These are phyloP conservation scores for Sorex fumeus DNA, from an alignment of 2,113 vertebrate genomes.

Conservation along the genomic window DNA sequence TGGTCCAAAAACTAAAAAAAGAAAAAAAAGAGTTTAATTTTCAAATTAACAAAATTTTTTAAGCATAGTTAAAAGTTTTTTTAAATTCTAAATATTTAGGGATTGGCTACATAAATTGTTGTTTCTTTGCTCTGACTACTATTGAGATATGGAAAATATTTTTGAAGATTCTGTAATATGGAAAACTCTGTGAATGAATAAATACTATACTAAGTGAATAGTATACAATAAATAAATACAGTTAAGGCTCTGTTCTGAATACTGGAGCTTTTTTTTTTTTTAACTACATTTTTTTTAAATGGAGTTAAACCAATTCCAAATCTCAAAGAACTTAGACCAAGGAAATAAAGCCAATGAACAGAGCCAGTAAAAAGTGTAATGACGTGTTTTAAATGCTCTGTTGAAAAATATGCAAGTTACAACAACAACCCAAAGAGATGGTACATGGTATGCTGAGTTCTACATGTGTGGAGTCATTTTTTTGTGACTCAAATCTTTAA, in stretches of 20 bases:
- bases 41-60: slow-evolving; percentile 40
- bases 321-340: slow-evolving; percentile 45
- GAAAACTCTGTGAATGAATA: slow-evolving; percentile 46
- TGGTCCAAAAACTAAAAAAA: background rate
- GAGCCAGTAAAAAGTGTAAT: background rate
- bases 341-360: slow-evolving; percentile 8
- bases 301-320: background rate
- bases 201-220: background rate
- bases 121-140: slow-evolving; percentile 26
- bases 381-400: slow-evolving; percentile 32
- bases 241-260: background rate
- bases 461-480: background rate
- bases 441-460: slow-evolving; percentile 9
- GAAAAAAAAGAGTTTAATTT: slow-evolving; percentile 1
- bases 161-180: slow-evolving; percentile 57
- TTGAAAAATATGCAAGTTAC: background rate
- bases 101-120: slow-evolving; percentile 48
- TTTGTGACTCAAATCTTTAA: slow-evolving; percentile 24
- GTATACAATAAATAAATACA: too few species aligned
- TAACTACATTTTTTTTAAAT: slow-evolving; percentile 34
- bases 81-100: slow-evolving; percentile 29
- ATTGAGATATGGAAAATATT: slow-evolving; percentile 42
- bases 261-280: background rate
- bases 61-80: slow-evolving; percentile 38
- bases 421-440: background rate